These are phyloP conservation scores for Heliconius cydno DNA, from an alignment of 2,888 invertebrate species.

Conservation along the genomic window DNA sequence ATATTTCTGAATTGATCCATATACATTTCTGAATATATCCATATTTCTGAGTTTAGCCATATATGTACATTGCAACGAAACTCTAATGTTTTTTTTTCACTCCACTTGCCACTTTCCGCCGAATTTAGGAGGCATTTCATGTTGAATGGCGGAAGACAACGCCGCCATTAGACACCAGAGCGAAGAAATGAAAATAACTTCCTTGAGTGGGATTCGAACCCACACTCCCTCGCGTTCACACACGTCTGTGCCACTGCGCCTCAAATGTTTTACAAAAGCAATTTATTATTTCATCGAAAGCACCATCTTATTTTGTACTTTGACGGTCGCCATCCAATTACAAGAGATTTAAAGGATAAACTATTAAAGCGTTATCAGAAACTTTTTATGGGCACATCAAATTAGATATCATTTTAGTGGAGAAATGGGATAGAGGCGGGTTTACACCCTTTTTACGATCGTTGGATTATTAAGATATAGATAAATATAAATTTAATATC, in stretches of 20 bases:
- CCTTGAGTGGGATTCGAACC: no score
- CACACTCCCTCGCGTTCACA: no score
- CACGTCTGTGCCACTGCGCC: background rate
- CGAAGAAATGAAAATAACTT: no score
- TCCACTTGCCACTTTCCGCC: no score
- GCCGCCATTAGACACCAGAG: no score
- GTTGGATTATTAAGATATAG: conserved; percentile 44
- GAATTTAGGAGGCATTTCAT: no score
- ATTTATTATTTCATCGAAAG: conserved; percentile 22
- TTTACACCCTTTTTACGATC: conserved; percentile 49
- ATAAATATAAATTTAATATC: conserved; percentile 33
- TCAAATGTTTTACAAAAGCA: background rate
- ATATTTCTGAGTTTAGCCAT: no score
- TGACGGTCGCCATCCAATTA: conserved; percentile 41
- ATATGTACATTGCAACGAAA: no score
- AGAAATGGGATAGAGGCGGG: conserved; percentile 45
- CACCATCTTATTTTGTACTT: conserved; percentile 1
- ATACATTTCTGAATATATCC: no score
- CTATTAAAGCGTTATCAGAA: conserved; percentile 46
- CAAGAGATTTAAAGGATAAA: conserved; percentile 48
- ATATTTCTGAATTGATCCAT: no score
- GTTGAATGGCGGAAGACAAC: no score
- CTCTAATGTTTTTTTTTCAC: no score
- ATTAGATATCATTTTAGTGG: conserved; percentile 49
- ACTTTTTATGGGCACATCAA: conserved; percentile 48